Base-by-base conservation (phyloP, 2,797 vertebrate species). In the Argentina silus region DNA sequence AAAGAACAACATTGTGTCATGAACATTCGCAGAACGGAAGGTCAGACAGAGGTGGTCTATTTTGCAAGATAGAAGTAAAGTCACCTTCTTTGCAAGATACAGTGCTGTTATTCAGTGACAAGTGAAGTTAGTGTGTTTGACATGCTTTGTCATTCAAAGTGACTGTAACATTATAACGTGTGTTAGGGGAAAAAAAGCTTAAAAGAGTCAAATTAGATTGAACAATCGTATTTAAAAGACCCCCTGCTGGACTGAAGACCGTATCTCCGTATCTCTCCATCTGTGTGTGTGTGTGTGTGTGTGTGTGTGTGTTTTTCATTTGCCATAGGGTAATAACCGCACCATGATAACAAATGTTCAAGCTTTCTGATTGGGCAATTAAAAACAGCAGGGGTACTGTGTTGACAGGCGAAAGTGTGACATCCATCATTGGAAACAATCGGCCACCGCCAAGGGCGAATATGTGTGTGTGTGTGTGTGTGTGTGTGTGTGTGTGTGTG, bases 351-450 rank as follows among this genome's bases (percentile, higher is more conserved):
- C 43, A 90, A 91, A 92, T 90, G 91, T 91, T 87, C 86, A 85
- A 87, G 89, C 84, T 88, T 87, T 87, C 88, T 90, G 89, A 92
- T 91, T 90, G 90, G 89, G 87, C 90, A 93, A 91, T 93, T 93
- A 93, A 92, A 93, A 92, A 80, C 91, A 92, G 91, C 90, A 89
- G 89, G 91, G 88, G 90, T 78, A 83, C 81, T 78, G 80, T 87
- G 88, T 86, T 89, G 90, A 91, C 86, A 80, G 85, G 86, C 87
- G 86, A 89, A 84, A 90, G 88, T 91, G 91, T 91, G 84, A 89
- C 90, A 93, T 93, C 90, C 88, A 93, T 93, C 91, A 93, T 92
- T 84, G 81, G 86, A 93, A 92, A 91, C 89, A 91, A 91, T 91
- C 83, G 75, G 88, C 81, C 78, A 81, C 85, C 77, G 88, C 87